Evolutionary conservation across 1,140 invertebrate genomes (phyloP), one percentile per base, ranked within the genome.

Genomic region (Camponotus pennsylvanicus): DNA sequence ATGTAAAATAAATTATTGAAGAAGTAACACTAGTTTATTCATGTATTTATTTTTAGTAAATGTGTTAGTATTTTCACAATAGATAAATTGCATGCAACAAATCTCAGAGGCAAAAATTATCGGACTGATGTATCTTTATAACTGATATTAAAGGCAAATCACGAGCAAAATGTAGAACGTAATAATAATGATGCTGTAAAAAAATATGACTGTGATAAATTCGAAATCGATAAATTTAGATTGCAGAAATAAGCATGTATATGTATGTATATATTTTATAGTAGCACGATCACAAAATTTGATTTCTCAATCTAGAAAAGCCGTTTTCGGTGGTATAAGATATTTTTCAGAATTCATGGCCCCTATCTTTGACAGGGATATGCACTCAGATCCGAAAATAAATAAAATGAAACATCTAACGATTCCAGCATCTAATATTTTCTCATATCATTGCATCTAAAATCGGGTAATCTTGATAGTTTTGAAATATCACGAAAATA

Each of bases 401-500:
- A 18, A 79, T 18, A 79, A 2, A 57, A 70, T 59, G 7, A 27
- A 27, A 27, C 0, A 27, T 27, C 27, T 27, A 27, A 2, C 37
- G 13, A 40, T 27, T 55, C 5, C 32, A 40, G 37, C 11, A 32
- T 27, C 2, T 69, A 34, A 52, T 45, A 59, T 73, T 21, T 9
- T 18, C 27, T 18, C 27, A 27, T 9, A 0, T 18, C 59, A 13
- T 18, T 40, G 21, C 21, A 40, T 34, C 27, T 66, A 32, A 67
- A 70, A 45, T 42, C 37, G 34, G 42, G 34, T 45, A 42, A 59
- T 69, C 6, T 1, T 13, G 11, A 59, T 34, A 71, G 42, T 59
- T 71, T 71, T 5, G 27, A 71, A 59, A 71, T 34, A 57, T 21
- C 15, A n/a, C 2, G 6, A 66, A 66, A 15, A 66, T 34, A 78